phyloP scores from a whole-genome alignment of 2,113 vertebrate species.

The Rhizomys pruinosus region DNA sequence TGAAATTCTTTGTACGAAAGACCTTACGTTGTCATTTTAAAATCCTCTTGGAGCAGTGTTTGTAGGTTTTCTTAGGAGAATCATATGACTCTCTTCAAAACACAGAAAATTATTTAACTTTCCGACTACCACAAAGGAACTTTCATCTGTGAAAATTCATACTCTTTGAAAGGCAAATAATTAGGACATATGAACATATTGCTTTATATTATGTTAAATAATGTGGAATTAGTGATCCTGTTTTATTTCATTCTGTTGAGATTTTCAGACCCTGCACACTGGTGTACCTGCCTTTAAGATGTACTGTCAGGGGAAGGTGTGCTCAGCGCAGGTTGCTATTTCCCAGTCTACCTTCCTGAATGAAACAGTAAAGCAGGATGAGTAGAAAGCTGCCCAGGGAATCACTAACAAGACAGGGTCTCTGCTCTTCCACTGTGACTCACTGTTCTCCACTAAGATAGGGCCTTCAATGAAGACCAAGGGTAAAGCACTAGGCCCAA shows the following conservation, averaged over 20 bases:
- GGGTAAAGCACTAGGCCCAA: background rate
- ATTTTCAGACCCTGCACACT: background rate
- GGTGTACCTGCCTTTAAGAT: background rate
- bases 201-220: background rate
- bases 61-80: background rate
- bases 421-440: background rate
- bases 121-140: background rate
- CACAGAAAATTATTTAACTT: background rate
- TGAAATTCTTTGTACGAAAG: conserved; percentile 11
- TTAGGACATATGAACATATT: background rate
- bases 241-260: background rate
- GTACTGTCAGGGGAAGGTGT: accelerated
- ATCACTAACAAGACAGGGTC: background rate
- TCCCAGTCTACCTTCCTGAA: background rate
- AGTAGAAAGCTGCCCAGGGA: background rate
- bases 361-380: background rate
- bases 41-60: background rate
- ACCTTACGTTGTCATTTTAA: background rate
- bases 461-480: background rate
- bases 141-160: background rate
- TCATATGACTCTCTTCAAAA: background rate
- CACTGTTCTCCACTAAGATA: background rate
- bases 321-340: background rate
- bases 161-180: background rate
- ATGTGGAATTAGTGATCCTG: background rate